These are phyloP conservation scores for Crax fasciolata DNA, from an alignment of 2,797 vertebrate species.

Conservation along the genomic window DNA sequence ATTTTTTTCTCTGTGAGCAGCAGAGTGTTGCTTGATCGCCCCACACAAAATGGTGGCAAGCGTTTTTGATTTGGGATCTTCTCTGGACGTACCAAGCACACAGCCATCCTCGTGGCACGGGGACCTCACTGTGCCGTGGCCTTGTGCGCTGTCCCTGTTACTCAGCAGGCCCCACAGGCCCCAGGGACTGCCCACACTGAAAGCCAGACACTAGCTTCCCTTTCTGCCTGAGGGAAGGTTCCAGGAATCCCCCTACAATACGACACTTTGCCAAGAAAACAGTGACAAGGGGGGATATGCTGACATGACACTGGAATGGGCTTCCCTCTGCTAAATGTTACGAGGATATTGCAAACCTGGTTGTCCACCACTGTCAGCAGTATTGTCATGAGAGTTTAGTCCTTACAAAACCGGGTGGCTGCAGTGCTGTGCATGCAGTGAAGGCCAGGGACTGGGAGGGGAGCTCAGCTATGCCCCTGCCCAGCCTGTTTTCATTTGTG, in stretches of 20 bases:
- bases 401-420: not conserved
- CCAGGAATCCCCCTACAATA: not conserved
- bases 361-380: not conserved
- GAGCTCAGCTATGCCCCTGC: not conserved
- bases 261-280: not conserved
- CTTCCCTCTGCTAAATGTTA: not conserved
- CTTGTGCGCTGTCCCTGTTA: not conserved
- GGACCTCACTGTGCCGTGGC: not conserved
- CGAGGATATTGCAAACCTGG: not conserved
- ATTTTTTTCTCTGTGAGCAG: not conserved
- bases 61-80: not conserved
- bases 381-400: not conserved
- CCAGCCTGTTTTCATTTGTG: not conserved
- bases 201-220: not conserved
- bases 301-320: not conserved
- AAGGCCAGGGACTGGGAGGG: not conserved
- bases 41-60: not conserved
- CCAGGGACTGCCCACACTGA: accelerated
- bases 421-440: accelerated
- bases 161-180: accelerated
- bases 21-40: not conserved
- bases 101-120: not conserved
- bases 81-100: not conserved
- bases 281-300: not conserved
- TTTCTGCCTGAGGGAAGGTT: not conserved